These are phyloP conservation scores for Gymnocephalus cernua DNA, from an alignment of 2,113 vertebrate species.

Conservation along the genomic window DNA sequence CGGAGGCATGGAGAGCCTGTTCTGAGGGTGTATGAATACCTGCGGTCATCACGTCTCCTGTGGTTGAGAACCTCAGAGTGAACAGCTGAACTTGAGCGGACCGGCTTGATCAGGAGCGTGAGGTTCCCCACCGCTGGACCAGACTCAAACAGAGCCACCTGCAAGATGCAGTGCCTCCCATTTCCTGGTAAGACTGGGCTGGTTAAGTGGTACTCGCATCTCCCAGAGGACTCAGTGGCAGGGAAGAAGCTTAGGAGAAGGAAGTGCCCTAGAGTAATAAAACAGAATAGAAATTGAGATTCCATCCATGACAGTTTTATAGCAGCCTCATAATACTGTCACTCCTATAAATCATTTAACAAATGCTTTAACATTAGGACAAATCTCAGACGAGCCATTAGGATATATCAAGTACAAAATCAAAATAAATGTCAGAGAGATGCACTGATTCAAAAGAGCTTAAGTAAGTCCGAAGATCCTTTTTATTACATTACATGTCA, in stretches of 20 bases:
- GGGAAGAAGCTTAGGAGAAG: slow-evolving; percentile 72
- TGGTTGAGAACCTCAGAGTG: slow-evolving; percentile 52
- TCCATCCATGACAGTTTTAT: slow-evolving; percentile 21
- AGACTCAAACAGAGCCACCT: slow-evolving; percentile 76
- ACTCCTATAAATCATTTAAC: background rate
- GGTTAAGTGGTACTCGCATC: slow-evolving; percentile 78
- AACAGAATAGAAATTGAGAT: slow-evolving; percentile 33
- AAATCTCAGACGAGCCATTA: background rate
- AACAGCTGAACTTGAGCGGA: slow-evolving; percentile 40
- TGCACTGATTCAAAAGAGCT: slow-evolving; percentile 2
- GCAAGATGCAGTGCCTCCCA: slow-evolving; percentile 70
- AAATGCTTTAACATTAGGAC: slow-evolving; percentile 3
- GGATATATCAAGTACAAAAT: background rate
- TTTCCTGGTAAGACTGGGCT: slow-evolving; percentile 79
- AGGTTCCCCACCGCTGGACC: slow-evolving; percentile 74
- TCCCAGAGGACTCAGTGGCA: slow-evolving; percentile 54
- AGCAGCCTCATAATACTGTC: background rate
- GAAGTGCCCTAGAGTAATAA: slow-evolving; percentile 80
- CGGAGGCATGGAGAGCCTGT: background rate
- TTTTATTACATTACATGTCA: too few relatives aligned
- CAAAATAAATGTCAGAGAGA: slow-evolving; percentile 23
- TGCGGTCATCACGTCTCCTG: slow-evolving; percentile 43
- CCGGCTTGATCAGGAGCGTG: slow-evolving; percentile 71
- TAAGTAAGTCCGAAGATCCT: background rate
- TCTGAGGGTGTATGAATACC: slow-evolving; percentile 65